Evolutionary conservation across 2,797 vertebrate genomes (phyloP).

Genomic region (Myotis planiceps): DNA sequence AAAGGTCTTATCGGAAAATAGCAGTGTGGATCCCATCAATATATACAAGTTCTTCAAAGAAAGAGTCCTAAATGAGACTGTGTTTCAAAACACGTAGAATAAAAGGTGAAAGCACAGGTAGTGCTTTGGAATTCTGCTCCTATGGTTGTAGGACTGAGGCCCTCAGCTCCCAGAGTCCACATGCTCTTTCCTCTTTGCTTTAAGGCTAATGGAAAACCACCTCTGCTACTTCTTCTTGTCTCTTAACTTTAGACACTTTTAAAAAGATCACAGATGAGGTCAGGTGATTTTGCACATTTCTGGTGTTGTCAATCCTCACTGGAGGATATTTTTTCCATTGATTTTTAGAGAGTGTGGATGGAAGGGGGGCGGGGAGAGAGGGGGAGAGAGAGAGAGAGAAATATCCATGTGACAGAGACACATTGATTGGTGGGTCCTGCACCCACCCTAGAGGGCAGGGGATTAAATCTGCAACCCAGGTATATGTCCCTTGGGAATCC

Average conservation of each 20-base stretch:
- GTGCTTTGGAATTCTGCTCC: background rate
- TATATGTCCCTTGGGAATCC: background rate
- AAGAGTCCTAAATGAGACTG: background rate
- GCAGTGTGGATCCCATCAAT: background rate
- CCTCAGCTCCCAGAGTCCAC: background rate
- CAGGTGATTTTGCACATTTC: too few species aligned
- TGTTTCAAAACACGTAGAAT: background rate
- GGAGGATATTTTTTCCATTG: too few species aligned
- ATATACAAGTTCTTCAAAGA: background rate
- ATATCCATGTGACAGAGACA: too few species aligned
- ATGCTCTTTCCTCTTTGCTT: background rate
- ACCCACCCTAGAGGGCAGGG: too few species aligned
- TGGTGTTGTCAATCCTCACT: too few species aligned
- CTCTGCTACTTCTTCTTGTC: background rate
- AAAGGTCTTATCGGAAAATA: background rate
- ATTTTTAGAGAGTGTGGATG: too few species aligned
- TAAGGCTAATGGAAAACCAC: background rate
- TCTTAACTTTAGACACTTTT: background rate
- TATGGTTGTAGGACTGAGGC: background rate
- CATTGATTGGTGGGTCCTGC: too few species aligned
- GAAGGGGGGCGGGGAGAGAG: too few species aligned
- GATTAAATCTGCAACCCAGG: background rate
- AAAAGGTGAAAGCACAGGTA: background rate
- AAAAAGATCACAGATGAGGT: background rate
- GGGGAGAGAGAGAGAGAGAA: too few species aligned